A percentile compares a stretch with the other conserved stretches of the same genome.
These are phyloP conservation scores for Ips nitidus DNA, from an alignment of 1,140 invertebrate genomes.

Conservation along the genomic window DNA sequence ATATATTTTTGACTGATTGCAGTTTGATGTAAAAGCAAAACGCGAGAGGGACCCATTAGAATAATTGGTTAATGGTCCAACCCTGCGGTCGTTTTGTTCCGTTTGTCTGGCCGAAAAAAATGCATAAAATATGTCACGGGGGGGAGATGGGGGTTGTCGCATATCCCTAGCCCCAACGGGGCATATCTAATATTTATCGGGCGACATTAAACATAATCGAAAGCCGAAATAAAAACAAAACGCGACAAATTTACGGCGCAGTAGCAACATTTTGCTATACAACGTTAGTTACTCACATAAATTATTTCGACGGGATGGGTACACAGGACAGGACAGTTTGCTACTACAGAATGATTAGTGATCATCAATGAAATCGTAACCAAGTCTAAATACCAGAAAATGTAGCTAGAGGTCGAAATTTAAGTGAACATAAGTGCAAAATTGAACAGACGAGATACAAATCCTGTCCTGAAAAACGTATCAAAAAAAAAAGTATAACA, in stretches of 20 bases:
- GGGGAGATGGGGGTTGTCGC: background rate
- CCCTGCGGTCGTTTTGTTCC: background rate
- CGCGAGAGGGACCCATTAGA: slow-evolving; percentile 9
- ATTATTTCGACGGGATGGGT: background rate
- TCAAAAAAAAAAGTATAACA: too few relatives aligned
- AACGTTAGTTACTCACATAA: slow-evolving; percentile 9
- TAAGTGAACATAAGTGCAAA: too few relatives aligned
- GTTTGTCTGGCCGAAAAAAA: slow-evolving; percentile 1
- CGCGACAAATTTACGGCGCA: slow-evolving; percentile 10
- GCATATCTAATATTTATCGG: slow-evolving; percentile 14
- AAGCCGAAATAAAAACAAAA: slow-evolving; percentile 13
- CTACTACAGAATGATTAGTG: too few relatives aligned
- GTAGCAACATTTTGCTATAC: background rate
- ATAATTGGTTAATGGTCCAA: slow-evolving; percentile 14
- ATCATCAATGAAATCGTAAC: too few relatives aligned
- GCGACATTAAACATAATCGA: slow-evolving; percentile 12
- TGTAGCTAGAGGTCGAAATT: too few relatives aligned
- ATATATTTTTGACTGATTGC: background rate
- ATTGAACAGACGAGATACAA: too few relatives aligned
- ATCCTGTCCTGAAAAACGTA: too few relatives aligned
- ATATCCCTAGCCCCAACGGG: background rate
- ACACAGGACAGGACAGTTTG: too few relatives aligned
- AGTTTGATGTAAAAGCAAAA: slow-evolving; percentile 12
- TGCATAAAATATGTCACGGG: slow-evolving; percentile 12
- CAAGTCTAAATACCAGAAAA: too few relatives aligned